phyloP scores from a whole-genome alignment of 2,888 invertebrate species.

The Pheosia gnoma region DNA sequence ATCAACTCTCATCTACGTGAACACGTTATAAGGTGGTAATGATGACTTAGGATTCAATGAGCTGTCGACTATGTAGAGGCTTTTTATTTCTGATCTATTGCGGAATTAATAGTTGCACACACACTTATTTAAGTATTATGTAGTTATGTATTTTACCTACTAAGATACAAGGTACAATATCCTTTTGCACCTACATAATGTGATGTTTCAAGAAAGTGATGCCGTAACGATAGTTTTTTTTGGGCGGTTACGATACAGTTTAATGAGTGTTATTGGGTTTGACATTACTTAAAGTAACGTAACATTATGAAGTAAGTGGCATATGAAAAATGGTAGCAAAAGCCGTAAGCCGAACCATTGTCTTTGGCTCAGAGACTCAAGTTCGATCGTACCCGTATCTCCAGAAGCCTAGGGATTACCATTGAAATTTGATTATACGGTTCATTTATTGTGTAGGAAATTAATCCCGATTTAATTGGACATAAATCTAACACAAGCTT shows the following conservation, averaged over 20 bases:
- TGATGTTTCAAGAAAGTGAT: too few relatives aligned
- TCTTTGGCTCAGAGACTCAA: not conserved
- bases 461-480: conserved; percentile 2
- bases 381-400: not conserved
- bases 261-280: not conserved
- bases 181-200: too few relatives aligned
- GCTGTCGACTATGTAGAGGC: too few relatives aligned
- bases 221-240: not conserved
- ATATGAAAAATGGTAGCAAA: not conserved
- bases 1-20: too few relatives aligned
- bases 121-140: too few relatives aligned
- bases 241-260: not conserved
- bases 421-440: not conserved
- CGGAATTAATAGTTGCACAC: too few relatives aligned
- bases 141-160: too few relatives aligned
- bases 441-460: not conserved
- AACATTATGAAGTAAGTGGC: not conserved
- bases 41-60: too few relatives aligned
- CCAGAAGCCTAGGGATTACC: not conserved
- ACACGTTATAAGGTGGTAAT: too few relatives aligned
- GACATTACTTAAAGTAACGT: not conserved
- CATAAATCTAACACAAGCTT: not conserved
- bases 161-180: too few relatives aligned
- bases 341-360: not conserved
- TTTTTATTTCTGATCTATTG: too few relatives aligned